A percentile compares a stretch with the other conserved stretches of the same genome.
Evolutionary conservation across 1,140 invertebrate species (phyloP).

Genomic region (Euura saliciscinereae): DNA sequence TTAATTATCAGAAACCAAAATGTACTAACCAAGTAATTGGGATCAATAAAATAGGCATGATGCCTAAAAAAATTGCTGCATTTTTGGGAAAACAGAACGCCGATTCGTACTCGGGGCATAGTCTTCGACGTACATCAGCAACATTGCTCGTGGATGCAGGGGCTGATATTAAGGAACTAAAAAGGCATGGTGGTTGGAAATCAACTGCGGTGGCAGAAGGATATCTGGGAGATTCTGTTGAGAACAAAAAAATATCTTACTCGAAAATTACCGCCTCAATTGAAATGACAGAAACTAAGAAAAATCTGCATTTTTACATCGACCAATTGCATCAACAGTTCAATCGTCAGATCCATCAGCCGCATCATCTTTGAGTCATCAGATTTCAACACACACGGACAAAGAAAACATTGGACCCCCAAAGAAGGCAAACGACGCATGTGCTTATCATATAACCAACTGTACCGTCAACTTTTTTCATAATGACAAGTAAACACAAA

Average conservation of each 20-base stretch:
- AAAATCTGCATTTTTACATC: conserved; percentile 8
- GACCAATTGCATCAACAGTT: conserved; percentile 12
- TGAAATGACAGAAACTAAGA: conserved; percentile 7
- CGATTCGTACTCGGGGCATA: neutral
- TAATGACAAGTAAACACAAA: conserved; percentile 8
- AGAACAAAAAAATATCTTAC: neutral
- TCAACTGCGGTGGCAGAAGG: conserved; percentile 17
- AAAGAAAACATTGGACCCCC: neutral
- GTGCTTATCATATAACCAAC: conserved; percentile 11
- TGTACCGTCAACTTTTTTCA: conserved; percentile 3
- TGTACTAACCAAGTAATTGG: conserved; percentile 25
- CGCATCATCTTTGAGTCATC: conserved; percentile 2
- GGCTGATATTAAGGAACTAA: conserved; percentile 15
- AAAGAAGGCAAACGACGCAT: neutral
- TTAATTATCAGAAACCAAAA: conserved; percentile 15
- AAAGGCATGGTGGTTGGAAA: conserved; percentile 8
- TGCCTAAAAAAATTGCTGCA: conserved; percentile 22
- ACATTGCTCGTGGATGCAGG: conserved; percentile 18
- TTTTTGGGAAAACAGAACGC: conserved; percentile 18
- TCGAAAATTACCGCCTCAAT: neutral
- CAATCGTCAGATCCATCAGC: conserved; percentile 7
- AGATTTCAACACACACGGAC: conserved; percentile 9
- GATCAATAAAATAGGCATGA: conserved; percentile 22
- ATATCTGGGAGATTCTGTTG: conserved; percentile 11
- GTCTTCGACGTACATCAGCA: conserved; percentile 13